Percentiles rank a stretch among this genome's conserved stretches.
phyloP scores from a whole-genome alignment of 2,888 invertebrate genomes.

The Chouioia cunea region DNA sequence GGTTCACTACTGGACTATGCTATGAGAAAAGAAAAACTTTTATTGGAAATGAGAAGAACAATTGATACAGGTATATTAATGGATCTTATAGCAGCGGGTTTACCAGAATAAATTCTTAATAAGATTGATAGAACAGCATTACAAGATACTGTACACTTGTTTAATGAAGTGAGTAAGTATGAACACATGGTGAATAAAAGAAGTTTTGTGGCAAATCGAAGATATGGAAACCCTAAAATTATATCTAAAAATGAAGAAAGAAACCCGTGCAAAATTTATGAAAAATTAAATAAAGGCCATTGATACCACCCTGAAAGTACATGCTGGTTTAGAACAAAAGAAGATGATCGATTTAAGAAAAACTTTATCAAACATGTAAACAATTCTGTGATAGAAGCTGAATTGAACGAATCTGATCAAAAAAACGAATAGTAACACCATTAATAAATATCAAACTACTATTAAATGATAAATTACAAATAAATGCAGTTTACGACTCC shows the following conservation, averaged over 20 bases:
- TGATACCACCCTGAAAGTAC: conserved; percentile 20
- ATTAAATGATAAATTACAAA: conserved; percentile 40
- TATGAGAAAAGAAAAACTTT: conserved; percentile 45
- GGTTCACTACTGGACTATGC: conserved; percentile 44
- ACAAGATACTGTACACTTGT: conserved; percentile 54
- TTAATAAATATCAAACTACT: too few species aligned
- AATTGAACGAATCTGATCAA: too few species aligned
- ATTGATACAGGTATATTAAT: conserved; percentile 52
- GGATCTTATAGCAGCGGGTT: conserved; percentile 55
- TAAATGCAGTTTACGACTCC: conserved; percentile 49
- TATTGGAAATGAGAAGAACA: background rate
- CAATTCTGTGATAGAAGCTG: too few species aligned
- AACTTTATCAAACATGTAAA: too few species aligned
- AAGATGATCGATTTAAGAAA: too few species aligned
- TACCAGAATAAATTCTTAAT: conserved; percentile 54
- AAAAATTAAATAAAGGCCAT: conserved; percentile 33
- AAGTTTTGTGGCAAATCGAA: too few species aligned
- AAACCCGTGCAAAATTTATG: conserved; percentile 31
- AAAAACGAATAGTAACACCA: too few species aligned
- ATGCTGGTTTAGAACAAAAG: too few species aligned
- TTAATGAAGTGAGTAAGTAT: conserved; percentile 55
- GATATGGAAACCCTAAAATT: too few species aligned
- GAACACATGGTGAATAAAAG: conserved; percentile 51
- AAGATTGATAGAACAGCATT: conserved; percentile 56
- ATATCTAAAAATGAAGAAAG: too few species aligned